Percentiles rank a stretch among this genome's conserved stretches.
These are phyloP conservation scores for Gorsachius magnificus DNA, from an alignment of 2,797 vertebrate genomes.

Conservation along the genomic window DNA sequence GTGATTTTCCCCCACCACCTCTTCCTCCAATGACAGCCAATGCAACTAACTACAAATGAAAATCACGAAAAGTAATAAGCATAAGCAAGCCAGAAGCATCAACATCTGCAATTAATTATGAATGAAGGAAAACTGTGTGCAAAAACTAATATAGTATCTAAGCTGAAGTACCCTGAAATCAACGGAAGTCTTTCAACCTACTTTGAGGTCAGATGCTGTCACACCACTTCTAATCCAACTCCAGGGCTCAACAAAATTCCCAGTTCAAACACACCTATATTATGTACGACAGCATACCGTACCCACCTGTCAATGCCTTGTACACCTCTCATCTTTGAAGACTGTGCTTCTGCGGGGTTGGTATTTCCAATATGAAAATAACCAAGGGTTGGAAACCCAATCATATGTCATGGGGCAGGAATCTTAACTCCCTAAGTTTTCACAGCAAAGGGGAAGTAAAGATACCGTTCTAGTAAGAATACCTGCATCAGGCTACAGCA, in stretches of 20 bases:
- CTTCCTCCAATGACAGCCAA: not conserved
- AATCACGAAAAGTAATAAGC: not conserved
- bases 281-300: not conserved
- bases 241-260: not conserved
- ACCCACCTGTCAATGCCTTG: not conserved
- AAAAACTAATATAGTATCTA: not conserved
- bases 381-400: not conserved
- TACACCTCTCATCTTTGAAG: not conserved
- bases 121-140: not conserved
- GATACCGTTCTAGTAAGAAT: not conserved
- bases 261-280: not conserved
- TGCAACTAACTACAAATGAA: not conserved
- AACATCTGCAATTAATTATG: not conserved
- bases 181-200: not conserved
- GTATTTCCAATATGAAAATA: not conserved
- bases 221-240: not conserved
- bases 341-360: not conserved
- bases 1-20: not conserved
- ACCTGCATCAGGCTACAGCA: not conserved
- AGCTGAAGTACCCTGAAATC: not conserved
- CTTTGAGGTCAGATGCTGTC: not conserved
- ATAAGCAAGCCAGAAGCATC: not conserved
- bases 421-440: not conserved
- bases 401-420: not conserved
- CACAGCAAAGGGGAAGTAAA: not conserved